Conservation (phyloP, 2,888 invertebrate genomes). For the Meteorus colon region DNA sequence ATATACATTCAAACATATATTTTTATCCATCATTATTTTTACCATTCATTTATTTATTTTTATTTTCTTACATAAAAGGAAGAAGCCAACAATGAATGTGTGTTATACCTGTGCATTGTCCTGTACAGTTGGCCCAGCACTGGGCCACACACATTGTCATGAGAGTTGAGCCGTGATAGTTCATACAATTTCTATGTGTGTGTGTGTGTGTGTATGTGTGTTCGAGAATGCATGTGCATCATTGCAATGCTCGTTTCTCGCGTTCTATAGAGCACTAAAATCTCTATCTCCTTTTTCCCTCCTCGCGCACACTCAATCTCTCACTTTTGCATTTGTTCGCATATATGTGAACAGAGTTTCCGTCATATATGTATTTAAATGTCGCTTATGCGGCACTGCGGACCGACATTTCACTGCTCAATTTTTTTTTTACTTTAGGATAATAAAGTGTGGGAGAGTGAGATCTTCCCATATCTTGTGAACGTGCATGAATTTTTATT, state of each 20-base stretch:
- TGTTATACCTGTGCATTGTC: neutral
- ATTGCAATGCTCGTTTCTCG: conserved; percentile 7
- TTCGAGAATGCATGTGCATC: neutral
- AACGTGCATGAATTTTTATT: no score
- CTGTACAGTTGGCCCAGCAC: neutral
- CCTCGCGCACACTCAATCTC: neutral
- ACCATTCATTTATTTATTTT: no score
- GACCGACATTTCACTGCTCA: conserved; percentile 51
- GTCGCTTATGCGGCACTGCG: conserved; percentile 45
- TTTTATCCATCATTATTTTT: no score
- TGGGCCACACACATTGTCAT: neutral
- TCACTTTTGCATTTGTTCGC: neutral
- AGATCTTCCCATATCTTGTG: no score
- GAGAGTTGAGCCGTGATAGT: neutral
- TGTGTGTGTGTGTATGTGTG: neutral
- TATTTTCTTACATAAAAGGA: neutral
- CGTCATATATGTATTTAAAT: conserved; percentile 31
- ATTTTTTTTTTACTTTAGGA: no score
- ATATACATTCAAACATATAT: no score
- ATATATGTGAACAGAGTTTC: conserved; percentile 8
- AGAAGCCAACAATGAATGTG: neutral
- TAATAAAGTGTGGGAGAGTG: no score
- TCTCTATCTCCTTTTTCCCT: neutral
- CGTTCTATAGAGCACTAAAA: conserved; percentile 7
- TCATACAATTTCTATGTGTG: neutral